Base-by-base conservation (phyloP, 2,797 vertebrate genomes). In the Leucoraja ocellata region DNA sequence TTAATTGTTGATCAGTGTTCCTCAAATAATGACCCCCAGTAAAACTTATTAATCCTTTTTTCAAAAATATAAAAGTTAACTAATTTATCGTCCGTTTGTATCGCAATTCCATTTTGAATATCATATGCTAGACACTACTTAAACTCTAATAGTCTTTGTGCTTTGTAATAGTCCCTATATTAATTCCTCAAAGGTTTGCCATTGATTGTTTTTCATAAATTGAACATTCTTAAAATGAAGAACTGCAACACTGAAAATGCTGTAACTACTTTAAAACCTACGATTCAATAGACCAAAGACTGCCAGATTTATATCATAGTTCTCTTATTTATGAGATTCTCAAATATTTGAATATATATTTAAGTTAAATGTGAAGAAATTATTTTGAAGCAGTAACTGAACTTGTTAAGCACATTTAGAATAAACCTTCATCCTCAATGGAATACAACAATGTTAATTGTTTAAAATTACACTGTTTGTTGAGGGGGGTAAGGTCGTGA, bases 371-470 rank as follows among this genome's bases (percentile, higher is more conserved):
- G 76, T n/a, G 61, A 79, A 76, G 32, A 80, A 83, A 46, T 83
- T 77, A 68, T 93, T 94, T 94, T 93, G 93, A 95, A 95, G 93
- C 79, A 93, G 93, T n/a, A 93, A 46, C 93, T 93, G 93, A 90
- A 93, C 32, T 91, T 54, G 93, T 93, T 91, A 93, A 92, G 76
- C 39, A 54, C 23, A n/a, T 13, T 54, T 23, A 91, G 23, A 91
- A 91, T 76, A 76, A 74, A 76, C 71, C 25, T 74, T 54, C 73
- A 25, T 92, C 39, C 90, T 76, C 25, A n/a, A 68, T 36, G 6
- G 63, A 88, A 88, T 21, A 36, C 71, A 23, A 92, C 39, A 54
- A 68, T 2, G 61, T 68, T 88, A 88, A 88, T 46, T 36, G 25
- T 1, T 14, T 54, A 54, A 76, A 76, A 92, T 46, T 25, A 13